Base-by-base conservation (phyloP, 1,140 invertebrate species). In the Bombus polaris region DNA sequence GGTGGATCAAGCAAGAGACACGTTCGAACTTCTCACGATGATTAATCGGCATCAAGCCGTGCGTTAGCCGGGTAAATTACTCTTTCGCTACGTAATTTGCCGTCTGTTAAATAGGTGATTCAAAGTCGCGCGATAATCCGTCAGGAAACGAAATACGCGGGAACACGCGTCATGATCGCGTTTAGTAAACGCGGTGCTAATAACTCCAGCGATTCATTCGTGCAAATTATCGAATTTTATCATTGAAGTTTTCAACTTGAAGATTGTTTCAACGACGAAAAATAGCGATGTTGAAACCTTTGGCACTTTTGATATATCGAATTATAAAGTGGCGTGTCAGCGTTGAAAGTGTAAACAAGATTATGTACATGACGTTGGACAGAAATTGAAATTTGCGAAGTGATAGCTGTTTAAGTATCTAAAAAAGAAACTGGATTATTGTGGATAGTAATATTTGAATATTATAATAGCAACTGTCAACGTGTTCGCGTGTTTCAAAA, bases 101-200 rank as follows among this genome's bases (percentile, higher is more conserved):
- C 22, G 25, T 22, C 25, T 53, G 35, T 15, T 44, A 53, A 47
- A 70, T 65, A 65, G 53, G 13, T 74, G 80, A 81, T 81, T 81
- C 74, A 81, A 81, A 81, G 39, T 81, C 80, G n/a, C 53, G n/a
- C 28, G 80, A 73, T 74, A 81, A 74, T 81, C 53, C 70, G 28
- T 37, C 37, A 18, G 53, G 28, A 53, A 37, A n/a, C 73, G 70
- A 81, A 81, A 70, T 39, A 32, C 59, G 39, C 35, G 47, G 3
- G 25, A 37, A 44, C 42, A 35, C 42, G 59, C 28, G 32, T 28
- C 28, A n/a, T 37, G 47, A 80, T 73, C n/a, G 74, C 47, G 72
- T 44, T 71, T 39, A 25, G 28, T 44, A n/a, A 62, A 62, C n/a
- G 28, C 37, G 68, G 57, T 53, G 47, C 18, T 81, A 81, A 81